A percentile compares a stretch with the other conserved stretches of the same genome.
Conservation (phyloP, 1,140 invertebrate species). For the Zelostemma sp. region DNA sequence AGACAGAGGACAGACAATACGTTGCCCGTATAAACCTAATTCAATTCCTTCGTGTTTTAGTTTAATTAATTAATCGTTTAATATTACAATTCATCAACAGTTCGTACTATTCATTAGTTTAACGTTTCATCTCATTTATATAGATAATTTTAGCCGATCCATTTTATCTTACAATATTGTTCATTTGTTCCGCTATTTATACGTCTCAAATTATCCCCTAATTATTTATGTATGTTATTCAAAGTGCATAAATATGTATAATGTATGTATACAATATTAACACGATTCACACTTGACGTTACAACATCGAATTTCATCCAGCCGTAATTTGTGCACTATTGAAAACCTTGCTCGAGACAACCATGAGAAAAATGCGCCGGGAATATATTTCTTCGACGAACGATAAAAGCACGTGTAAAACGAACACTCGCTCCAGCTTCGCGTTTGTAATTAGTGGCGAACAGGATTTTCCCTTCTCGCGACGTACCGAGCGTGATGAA, state of each 20-base stretch:
- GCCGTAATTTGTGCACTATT: constrained; percentile 27
- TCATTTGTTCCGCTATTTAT: constrained; percentile 45
- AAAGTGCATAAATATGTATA: constrained; percentile 49
- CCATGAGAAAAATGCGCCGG: constrained; percentile 4
- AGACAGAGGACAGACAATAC: constrained; percentile 58
- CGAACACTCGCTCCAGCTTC: no score
- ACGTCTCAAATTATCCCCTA: constrained; percentile 36
- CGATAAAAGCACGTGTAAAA: no score
- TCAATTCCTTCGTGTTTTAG: constrained; percentile 68
- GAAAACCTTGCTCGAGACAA: constrained; percentile 15
- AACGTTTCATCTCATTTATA: constrained; percentile 46
- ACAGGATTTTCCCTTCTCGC: no score
- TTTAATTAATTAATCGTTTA: constrained; percentile 62
- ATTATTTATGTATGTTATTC: constrained; percentile 35
- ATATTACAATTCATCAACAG: constrained; percentile 65
- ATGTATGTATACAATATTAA: constrained; percentile 38
- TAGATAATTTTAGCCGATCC: constrained; percentile 45
- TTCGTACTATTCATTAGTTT: constrained; percentile 54
- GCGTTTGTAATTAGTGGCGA: no score
- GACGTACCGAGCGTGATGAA: no score
- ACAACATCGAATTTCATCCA: constrained; percentile 18
- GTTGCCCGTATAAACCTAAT: constrained; percentile 62
- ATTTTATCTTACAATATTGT: constrained; percentile 56
- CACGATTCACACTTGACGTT: constrained; percentile 29
- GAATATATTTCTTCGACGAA: no score